Evolutionary conservation across 2,888 invertebrate species (phyloP).

Genomic region (Melanostoma mellinum): DNA sequence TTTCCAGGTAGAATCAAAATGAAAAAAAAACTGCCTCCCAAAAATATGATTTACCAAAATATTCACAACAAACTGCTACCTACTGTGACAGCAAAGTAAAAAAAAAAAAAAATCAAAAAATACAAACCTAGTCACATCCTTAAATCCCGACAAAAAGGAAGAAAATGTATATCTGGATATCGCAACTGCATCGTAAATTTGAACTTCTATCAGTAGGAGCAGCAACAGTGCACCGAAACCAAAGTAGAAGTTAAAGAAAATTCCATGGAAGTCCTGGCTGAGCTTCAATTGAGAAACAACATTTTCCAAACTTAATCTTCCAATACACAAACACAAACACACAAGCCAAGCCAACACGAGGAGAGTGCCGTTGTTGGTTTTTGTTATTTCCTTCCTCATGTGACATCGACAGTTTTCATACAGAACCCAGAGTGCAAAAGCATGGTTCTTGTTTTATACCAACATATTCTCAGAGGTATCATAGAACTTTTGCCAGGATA

Average conservation of each 20-base stretch:
- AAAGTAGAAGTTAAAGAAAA: conserved; percentile 49
- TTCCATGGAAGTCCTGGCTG: conserved; percentile 23
- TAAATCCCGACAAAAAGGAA: conserved; percentile 26
- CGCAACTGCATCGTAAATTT: conserved; percentile 32
- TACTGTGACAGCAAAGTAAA: not conserved
- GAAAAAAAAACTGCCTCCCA: conserved; percentile 7
- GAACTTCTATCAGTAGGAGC: conserved; percentile 6
- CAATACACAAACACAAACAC: conserved; percentile 11
- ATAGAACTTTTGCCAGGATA: conserved; percentile 48
- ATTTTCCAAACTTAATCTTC: conserved; percentile 51
- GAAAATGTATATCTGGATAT: conserved; percentile 9
- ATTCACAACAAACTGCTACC: conserved; percentile 34
- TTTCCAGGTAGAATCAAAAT: not conserved
- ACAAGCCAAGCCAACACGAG: not conserved
- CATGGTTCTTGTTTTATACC: conserved; percentile 20
- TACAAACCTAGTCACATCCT: conserved; percentile 34
- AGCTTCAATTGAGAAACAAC: conserved; percentile 45
- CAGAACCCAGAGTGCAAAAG: conserved; percentile 8
- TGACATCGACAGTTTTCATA: conserved; percentile 64
- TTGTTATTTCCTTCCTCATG: conserved; percentile 44
- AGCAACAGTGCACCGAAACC: not conserved
- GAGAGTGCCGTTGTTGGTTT: conserved; percentile 13
- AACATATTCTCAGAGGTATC: conserved; percentile 59
- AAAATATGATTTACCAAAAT: conserved; percentile 58
- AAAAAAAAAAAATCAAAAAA: conserved; percentile 11